Base-by-base conservation (phyloP, 2,113 vertebrate species). In the Hippoglossus stenolepis region DNA sequence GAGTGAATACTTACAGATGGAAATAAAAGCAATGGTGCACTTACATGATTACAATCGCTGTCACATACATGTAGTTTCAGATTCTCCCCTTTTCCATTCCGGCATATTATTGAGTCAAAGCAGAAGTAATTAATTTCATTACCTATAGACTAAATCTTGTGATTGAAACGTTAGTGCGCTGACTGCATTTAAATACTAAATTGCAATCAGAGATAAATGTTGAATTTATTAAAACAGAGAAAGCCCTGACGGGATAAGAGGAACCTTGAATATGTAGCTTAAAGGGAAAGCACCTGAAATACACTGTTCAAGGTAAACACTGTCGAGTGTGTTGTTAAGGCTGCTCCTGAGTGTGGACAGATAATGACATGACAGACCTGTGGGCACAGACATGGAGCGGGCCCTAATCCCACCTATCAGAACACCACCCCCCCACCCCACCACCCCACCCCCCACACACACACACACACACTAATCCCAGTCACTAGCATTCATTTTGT, bases 11-110 rank as follows among this genome's bases (percentile, higher is more conserved):
- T 71, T 40, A 67, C 5, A 57, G 20, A 63, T 66, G 14, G 3
- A 84, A 71, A 77, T 66, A 0, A 72, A 83, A 79, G 59, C 3
- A 54, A 5, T 11, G 8, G 56, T 12, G 58, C 53, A 56, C 21
- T 57, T 73, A 74, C 47, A 77, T 58, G 75, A 79, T 75, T 58
- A 75, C 66, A 88, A 72, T 43, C n/a, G 54, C 28, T 53, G 40
- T 40, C 20, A 24, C 0, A 13, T 2, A 26, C 23, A 58, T 18
- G 0, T 28, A 1, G 58, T 49, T 76, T 77, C 20, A 53, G n/a
- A 65, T 38, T 17, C 56, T 58, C 13, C 43, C n/a, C 31, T 43
- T 43, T 40, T 43, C 11, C 40, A 24, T 60, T 20, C 15, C 15
- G 18, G 24, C 40, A 47, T 65, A 31, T 40, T 3, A 49, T 51